Base-by-base conservation (phyloP, 2,797 vertebrate genomes). In the Gadopsis bispinosus region DNA sequence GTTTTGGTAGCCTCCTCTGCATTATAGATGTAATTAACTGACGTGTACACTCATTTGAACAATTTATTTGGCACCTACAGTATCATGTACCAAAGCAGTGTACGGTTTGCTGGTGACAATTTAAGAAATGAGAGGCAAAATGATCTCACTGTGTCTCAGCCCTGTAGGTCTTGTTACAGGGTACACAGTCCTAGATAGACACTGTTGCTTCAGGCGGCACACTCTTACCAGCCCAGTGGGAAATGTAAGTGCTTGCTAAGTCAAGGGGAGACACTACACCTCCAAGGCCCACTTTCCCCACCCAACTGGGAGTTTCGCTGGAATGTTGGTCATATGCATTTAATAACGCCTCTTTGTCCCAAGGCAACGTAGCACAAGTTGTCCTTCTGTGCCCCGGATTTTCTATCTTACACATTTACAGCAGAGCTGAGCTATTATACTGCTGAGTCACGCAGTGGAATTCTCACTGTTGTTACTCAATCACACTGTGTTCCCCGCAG, bases 391-490 rank as follows among this genome's bases (percentile, higher is more conserved):
- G 63, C 59, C 59, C 66, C 75, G 75, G 63, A 73, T 78, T 58
- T 77, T 77, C 6, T 56, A 31, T 75, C 20, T 45, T 3, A 64
- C 77, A 68, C 48, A 59, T 83, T 78, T 64, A 62, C 69, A 59
- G 62, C 53, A 17, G 67, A n/a, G 29, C 54, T 9, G 59, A 76
- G 60, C 77, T n/a, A 8, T 48, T 48, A 60, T 71, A 80, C 75
- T 70, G 69, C 80, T 72, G 79, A 84, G 64, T 87, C 83, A 75
- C 68, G 62, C 60, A 47, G 73, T 55, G 53, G 20, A 83, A 48
- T 79, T 79, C 41, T 74, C 48, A 31, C 54, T 51, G 66, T 67
- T 80, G 67, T 88, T 83, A 67, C 64, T 83, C 60, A 68, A 33
- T 89, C 75, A 74, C 48, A 43, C 61, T 17, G 55, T 59, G 72